Evolutionary conservation across 2,797 vertebrate species (phyloP), one percentile per base, ranked within the genome.

Genomic region (Coccyzus lansbergi): DNA sequence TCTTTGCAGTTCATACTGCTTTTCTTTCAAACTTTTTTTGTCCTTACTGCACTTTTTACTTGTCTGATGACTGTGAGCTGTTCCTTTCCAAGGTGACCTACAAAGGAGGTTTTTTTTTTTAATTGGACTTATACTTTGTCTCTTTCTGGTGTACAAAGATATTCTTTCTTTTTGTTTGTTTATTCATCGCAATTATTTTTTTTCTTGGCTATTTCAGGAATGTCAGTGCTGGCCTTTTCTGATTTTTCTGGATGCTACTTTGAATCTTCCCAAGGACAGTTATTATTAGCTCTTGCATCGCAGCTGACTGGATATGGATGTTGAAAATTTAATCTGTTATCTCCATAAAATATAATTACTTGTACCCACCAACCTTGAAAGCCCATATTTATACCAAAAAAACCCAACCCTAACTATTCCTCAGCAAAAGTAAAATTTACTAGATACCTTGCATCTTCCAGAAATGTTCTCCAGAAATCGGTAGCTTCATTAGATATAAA

Each of bases 281-380:
- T 95, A 96, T 96, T 96, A 94, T 95, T 97, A 96, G 94, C 79
- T 95, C 59, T 91, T 83, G 56, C 63, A 93, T 25, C 93, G 94
- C 91, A 97, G 94, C 87, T 94, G 92, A 95, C 89, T 93, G 86
- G 91, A 49, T 94, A 89, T 85, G 91, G 74, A 36, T 91, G 89
- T 89, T 94, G 91, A 63, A 93, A 95, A 82, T 96, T 96, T 96
- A 95, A 96, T 94, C 95, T 94, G 91, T 96, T 91, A 95, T 95
- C 93, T 93, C 92, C 91, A 95, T 94, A 95, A 95, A 95, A 91
- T 90, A 95, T 69, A 96, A 95, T 95, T 93, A 95, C 93, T 92
- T 76, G 69, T 92, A 94, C 84, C 84, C 79, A 94, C 93, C 84
- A 95, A 91, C 86, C 94, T 96, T 96, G 92, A 95, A 93, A 89